Base-by-base conservation (phyloP, 2,888 invertebrate genomes). In the Lithophane ornitopus region DNA sequence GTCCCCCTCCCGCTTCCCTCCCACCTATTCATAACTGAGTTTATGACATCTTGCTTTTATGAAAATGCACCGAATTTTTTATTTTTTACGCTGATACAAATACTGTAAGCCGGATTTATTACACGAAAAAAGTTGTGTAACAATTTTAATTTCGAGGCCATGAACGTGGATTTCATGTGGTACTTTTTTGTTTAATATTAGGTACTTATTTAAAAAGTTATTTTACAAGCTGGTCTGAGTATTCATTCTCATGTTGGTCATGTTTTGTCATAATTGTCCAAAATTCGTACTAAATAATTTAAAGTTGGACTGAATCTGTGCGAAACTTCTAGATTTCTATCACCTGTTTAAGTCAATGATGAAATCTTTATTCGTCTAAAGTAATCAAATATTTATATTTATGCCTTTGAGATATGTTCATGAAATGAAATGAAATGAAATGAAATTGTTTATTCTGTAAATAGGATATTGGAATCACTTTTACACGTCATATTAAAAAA, bases 41-140 rank as follows among this genome's bases (percentile, higher is more conserved):
- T 87, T 85, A 85, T 85, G 74, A 76, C 66, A 70, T 77, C 71
- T 78, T 75, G 26, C 71, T 87, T 84, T 82, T 77, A 85, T 78
- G 73, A 78, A 84, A 85, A 44, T 85, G 87, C 78, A 85, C 70
- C 56, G 49, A 76, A 74, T 74, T 74, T 65, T 84, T 73, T 59
- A 52, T 76, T 68, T 84, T 86, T 80, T 84, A 62, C 58, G 28
- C 22, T 41, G 7, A 28, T 61, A 72, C 71, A 70, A 83, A 83
- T 74, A 74, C 62, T 65, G 63, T 83, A 52, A 72, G 70, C 77
- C 46, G 46, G 54, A 74, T 88, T 88, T 78, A 80, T 86, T 76
- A 65, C 71, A 49, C 26, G 56, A 76, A 79, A 70, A 76, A 82
- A 78, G 63, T 86, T 75, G 56, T 73, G n/a, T 41, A 78, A 65